Percentiles rank a stretch among this genome's conserved stretches.
Evolutionary conservation across 2,113 vertebrate genomes (phyloP).

Genomic region (Xenopus tropicalis): DNA sequence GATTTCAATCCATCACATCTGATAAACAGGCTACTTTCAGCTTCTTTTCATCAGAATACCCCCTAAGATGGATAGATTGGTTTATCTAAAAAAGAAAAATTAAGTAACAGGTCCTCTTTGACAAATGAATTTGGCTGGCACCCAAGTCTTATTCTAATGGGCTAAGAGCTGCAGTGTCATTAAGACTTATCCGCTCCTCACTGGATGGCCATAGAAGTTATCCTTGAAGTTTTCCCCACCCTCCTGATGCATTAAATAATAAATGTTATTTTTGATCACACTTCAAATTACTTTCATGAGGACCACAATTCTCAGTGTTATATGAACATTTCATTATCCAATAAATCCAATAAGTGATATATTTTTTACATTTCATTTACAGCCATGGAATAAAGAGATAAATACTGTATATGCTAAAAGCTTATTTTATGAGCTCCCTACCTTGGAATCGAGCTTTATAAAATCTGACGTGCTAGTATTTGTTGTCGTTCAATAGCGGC

Average conservation of each 20-base stretch:
- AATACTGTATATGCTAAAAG: constrained; percentile 26
- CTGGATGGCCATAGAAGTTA: not conserved
- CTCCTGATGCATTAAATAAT: not conserved
- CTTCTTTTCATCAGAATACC: not conserved
- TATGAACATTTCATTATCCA: constrained; percentile 1
- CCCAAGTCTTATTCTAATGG: too few relatives aligned
- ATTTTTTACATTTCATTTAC: not conserved
- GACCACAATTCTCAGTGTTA: not conserved
- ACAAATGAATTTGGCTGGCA: too few relatives aligned
- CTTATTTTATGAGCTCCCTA: constrained; percentile 18
- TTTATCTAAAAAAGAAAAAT: not conserved
- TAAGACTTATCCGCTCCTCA: not conserved
- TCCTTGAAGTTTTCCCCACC: not conserved
- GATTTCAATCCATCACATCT: not conserved
- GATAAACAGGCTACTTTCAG: not conserved
- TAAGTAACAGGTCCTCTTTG: too few relatives aligned
- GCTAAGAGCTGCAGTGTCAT: too few relatives aligned
- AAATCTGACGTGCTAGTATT: not conserved
- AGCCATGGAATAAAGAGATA: not conserved
- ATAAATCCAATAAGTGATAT: not conserved
- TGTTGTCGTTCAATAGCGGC: not conserved
- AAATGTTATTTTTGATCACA: not conserved
- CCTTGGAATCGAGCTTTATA: not conserved
- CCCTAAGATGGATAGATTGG: not conserved
- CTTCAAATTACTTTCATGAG: not conserved